Evolutionary conservation across 2,797 vertebrate genomes (phyloP).

Genomic region (Anguilla pacifica): DNA sequence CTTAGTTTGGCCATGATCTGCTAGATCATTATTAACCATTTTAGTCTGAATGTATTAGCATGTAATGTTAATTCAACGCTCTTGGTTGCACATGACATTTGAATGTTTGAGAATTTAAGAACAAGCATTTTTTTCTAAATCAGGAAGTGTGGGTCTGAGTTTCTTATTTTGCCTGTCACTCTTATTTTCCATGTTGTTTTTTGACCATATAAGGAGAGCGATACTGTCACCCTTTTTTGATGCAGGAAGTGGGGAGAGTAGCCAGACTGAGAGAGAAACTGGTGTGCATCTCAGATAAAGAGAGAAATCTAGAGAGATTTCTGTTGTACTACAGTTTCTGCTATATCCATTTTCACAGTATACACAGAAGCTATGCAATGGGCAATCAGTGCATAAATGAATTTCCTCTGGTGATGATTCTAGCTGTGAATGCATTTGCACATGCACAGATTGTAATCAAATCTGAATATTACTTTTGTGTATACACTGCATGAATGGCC

Average conservation of each 20-base stretch:
- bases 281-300: not conserved
- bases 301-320: not conserved
- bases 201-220: slow-evolving; percentile 78
- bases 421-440: slow-evolving; percentile 1
- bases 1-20: not conserved
- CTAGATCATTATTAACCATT: not conserved
- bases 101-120: slow-evolving; percentile 24
- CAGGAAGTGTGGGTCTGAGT: slow-evolving; percentile 68
- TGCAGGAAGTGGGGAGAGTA: slow-evolving; percentile 71
- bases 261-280: slow-evolving; percentile 37
- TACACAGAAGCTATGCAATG: not conserved
- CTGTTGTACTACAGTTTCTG: not conserved
- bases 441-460: not conserved
- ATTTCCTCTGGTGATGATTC: not conserved
- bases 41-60: not conserved
- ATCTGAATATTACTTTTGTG: not conserved
- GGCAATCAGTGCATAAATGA: not conserved
- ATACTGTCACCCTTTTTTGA: slow-evolving; percentile 55
- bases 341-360: not conserved
- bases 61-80: not conserved
- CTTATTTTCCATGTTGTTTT: slow-evolving; percentile 43
- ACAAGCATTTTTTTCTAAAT: slow-evolving; percentile 49
- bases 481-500: not conserved
- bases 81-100: not conserved
- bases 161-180: slow-evolving; percentile 42